phyloP scores from a whole-genome alignment of 2,113 vertebrate genomes.

The Piaya cayana region DNA sequence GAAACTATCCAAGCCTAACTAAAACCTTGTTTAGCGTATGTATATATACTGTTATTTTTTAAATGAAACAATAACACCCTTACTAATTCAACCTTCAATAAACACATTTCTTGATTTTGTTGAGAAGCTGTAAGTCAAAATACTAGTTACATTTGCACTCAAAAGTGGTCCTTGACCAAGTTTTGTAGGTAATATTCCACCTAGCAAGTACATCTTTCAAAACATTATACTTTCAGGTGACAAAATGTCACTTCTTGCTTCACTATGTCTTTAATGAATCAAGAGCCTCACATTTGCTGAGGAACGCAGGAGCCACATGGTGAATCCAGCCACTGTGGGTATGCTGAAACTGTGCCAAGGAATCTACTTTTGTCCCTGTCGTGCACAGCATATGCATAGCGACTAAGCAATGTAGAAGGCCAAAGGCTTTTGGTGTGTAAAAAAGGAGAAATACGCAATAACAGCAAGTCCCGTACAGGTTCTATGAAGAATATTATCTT shows the following conservation, averaged over 20 bases:
- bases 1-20: not conserved
- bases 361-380: not conserved
- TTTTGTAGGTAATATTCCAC: not conserved
- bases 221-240: not conserved
- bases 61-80: not conserved
- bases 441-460: not conserved
- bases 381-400: not conserved
- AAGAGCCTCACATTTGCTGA: not conserved
- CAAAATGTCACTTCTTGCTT: not conserved
- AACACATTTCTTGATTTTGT: not conserved
- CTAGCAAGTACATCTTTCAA: not conserved
- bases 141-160: not conserved
- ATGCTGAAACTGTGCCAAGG: not conserved
- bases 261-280: not conserved
- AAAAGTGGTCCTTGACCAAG: not conserved
- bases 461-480: not conserved
- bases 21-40: not conserved
- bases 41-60: not conserved
- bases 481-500: not conserved
- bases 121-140: not conserved
- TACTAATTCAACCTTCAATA: not conserved
- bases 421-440: not conserved
- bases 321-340: not conserved
- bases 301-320: not conserved
- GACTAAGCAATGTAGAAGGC: not conserved